Percentiles rank a stretch among this genome's conserved stretches.
phyloP scores from a whole-genome alignment of 2,888 invertebrate genomes.

The Ophion slaviceki region DNA sequence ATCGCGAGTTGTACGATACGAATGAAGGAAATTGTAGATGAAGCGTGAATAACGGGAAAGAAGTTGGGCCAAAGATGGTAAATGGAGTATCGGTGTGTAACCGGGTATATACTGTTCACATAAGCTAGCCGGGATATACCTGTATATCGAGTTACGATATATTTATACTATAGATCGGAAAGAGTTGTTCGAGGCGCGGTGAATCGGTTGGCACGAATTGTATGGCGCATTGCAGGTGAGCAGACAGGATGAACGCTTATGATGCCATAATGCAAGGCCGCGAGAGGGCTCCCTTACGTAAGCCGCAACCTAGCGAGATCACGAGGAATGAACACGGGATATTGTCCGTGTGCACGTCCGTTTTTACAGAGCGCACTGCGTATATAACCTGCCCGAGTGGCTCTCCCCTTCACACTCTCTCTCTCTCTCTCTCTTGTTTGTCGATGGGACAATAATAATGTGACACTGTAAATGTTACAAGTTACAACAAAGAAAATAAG shows the following conservation, averaged over 20 bases:
- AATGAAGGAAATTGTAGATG: constrained; percentile 33
- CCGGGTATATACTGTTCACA: constrained; percentile 1
- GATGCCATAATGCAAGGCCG: constrained; percentile 82
- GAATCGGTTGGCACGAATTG: constrained; percentile 74
- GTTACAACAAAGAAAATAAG: too few species aligned
- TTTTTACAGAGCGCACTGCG: constrained; percentile 1
- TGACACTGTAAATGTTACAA: too few species aligned
- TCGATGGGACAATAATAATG: too few species aligned
- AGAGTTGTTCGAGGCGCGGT: constrained; percentile 59
- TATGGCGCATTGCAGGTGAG: constrained; percentile 81
- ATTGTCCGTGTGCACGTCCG: not conserved
- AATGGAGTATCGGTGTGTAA: constrained; percentile 8
- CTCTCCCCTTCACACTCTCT: too few species aligned
- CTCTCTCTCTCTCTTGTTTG: too few species aligned
- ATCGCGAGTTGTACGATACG: constrained; percentile 9
- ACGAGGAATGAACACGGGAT: constrained; percentile 70
- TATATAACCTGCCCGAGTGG: not conserved
- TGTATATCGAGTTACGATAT: constrained; percentile 29
- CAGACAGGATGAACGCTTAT: constrained; percentile 81
- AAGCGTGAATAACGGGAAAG: constrained; percentile 16
- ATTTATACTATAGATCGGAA: constrained; percentile 47
- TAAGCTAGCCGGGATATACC: constrained; percentile 14
- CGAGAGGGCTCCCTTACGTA: constrained; percentile 75
- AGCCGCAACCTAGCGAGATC: constrained; percentile 73
- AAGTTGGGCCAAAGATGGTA: constrained; percentile 35